Conservation (phyloP, 2,113 vertebrate genomes). For the Phasianus colchicus region DNA sequence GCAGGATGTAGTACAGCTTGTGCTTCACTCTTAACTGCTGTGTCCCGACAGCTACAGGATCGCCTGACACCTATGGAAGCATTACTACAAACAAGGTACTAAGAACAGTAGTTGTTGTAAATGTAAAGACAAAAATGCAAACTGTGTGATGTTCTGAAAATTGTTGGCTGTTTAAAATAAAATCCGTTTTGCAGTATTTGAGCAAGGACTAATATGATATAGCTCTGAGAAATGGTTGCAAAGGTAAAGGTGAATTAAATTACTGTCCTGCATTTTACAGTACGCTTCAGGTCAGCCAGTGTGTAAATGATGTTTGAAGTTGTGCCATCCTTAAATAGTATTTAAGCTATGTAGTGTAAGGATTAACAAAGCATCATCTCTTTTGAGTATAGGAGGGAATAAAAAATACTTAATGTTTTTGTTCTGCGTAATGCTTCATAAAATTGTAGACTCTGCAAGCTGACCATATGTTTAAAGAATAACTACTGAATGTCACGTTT, state of each 20-base stretch:
- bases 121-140: background rate
- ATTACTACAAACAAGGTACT: constrained; percentile 94
- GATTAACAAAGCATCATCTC: background rate
- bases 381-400: background rate
- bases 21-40: constrained; percentile 91
- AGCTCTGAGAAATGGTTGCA: background rate
- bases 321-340: background rate
- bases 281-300: background rate
- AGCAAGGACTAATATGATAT: background rate
- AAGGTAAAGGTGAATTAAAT: background rate
- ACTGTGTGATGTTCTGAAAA: background rate
- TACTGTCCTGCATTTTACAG: background rate
- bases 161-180: background rate
- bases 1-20: constrained; percentile 94
- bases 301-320: background rate
- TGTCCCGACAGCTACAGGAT: constrained; percentile 94
- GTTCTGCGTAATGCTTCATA: background rate
- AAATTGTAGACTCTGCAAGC: background rate
- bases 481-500: background rate
- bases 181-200: background rate
- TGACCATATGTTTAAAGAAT: background rate
- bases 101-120: background rate
- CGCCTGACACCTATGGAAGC: constrained; percentile 96
- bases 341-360: background rate
- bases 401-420: background rate